Evolutionary conservation across 1,140 invertebrate genomes (phyloP), one percentile per base, ranked within the genome.

Genomic region (Drosophila grimshawi): DNA sequence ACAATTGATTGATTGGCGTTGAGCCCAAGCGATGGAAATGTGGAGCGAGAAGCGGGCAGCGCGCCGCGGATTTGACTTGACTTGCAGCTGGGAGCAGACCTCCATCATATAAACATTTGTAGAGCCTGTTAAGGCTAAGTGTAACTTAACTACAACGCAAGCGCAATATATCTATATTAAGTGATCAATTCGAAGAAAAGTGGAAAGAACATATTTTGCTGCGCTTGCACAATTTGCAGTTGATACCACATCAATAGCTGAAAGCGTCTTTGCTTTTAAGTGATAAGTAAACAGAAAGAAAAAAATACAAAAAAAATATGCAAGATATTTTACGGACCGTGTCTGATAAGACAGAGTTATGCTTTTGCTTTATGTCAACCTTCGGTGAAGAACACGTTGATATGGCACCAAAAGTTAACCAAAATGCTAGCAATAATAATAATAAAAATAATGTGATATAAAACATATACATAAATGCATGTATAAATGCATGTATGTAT

Each of bases 1-100:
- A 53, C 67, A 27, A 57, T 64, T 71, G 68, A 71, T 71, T 64
- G 68, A 71, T 71, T 69, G 27, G 43, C 45, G 35, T 32, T 29
- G 5, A 43, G 41, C n/a, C n/a, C 5, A 35, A 52, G 33, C 32
- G 49, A 41, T 43, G 10, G 39, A 19, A 19, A 19, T 19, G 19
- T 19, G 19, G 19, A 19, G 19, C 19, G 19, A 19, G 19, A 19
- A 19, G 19, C 19, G 19, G 19, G 19, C 19, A 19, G 19, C 19
- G 19, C 0, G 19, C 19, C 1, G 19, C 19, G 19, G 19, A 19
- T 19, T 19, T 19, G 19, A 19, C 19, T 19, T 19, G 19, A 19
- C 19, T 19, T 19, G 19, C 19, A 19, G 19, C 19, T 19, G 19
- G 19, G n/a, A n/a, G n/a, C n/a, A n/a, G n/a, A n/a, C n/a, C n/a